Percentiles rank a stretch among this genome's conserved stretches.
Evolutionary conservation across 2,113 vertebrate genomes (phyloP).

Genomic region (Hydropotes inermis): DNA sequence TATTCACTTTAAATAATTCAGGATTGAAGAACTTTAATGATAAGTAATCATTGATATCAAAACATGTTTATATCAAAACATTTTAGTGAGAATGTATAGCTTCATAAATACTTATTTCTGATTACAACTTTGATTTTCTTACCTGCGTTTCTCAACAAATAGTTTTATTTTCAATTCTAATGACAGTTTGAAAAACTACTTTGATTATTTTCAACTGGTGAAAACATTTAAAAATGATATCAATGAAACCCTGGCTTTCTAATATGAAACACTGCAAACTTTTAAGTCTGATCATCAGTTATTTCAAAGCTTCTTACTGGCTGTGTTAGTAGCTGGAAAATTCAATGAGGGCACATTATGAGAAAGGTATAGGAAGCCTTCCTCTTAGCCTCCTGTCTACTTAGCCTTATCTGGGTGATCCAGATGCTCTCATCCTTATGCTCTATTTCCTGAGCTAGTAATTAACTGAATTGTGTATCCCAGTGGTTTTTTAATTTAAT

Average conservation of each 20-base stretch:
- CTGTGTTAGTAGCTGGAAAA: neutral
- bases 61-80: neutral
- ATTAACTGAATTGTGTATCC: slow-evolving; percentile 58
- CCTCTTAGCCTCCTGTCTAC: neutral
- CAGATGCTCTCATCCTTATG: neutral
- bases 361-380: fast-evolving
- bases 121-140: neutral
- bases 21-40: neutral
- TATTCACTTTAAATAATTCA: neutral
- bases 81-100: neutral
- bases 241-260: neutral
- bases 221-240: neutral
- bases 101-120: neutral
- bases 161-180: neutral
- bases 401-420: neutral
- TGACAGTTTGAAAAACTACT: neutral
- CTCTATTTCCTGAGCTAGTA: slow-evolving; percentile 54
- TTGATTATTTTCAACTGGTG: neutral
- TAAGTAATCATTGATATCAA: neutral
- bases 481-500: slow-evolving; percentile 55
- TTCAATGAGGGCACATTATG: neutral
- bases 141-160: neutral
- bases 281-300: neutral
- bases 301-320: neutral
- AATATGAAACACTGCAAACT: neutral